These are phyloP conservation scores for Pheucticus melanocephalus DNA, from an alignment of 2,113 vertebrate species.

Conservation along the genomic window DNA sequence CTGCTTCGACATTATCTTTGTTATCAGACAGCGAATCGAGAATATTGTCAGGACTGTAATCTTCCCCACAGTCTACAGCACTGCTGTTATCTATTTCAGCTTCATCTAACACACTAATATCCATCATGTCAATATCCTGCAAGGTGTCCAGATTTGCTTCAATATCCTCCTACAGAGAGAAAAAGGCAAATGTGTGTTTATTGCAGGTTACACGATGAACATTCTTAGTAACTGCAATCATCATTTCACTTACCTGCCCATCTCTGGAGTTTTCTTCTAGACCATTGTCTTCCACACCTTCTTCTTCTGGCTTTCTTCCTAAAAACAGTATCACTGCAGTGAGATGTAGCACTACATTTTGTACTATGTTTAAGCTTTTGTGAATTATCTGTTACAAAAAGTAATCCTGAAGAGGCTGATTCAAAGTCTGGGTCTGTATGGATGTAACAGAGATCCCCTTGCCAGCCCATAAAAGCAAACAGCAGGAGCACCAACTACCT, in stretches of 20 bases:
- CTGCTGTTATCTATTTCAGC: conserved; percentile 87
- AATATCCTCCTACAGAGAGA: conserved; percentile 77
- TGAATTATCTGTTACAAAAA: background rate
- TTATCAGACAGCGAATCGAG: conserved; percentile 71
- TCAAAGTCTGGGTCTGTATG: background rate
- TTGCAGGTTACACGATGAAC: background rate
- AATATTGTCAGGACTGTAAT: conserved; percentile 76
- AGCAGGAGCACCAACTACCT: background rate
- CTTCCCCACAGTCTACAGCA: conserved; percentile 76
- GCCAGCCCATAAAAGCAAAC: fast-evolving
- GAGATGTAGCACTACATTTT: background rate
- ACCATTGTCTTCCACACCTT: conserved; percentile 84
- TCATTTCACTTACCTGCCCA: conserved; percentile 75
- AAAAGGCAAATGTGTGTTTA: background rate
- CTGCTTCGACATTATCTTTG: conserved; percentile 63
- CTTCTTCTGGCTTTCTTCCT: conserved; percentile 85
- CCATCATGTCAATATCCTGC: conserved; percentile 93
- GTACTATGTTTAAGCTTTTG: fast-evolving
- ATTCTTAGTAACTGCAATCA: background rate
- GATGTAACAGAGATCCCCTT: background rate
- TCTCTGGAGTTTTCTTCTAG: conserved; percentile 90
- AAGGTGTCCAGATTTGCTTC: conserved; percentile 85
- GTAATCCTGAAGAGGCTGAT: background rate
- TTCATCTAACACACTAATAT: conserved; percentile 91
- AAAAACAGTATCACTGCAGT: background rate